A percentile compares a stretch with the other conserved stretches of the same genome.
Conservation (phyloP, 2,888 invertebrate genomes). For the Tipula unca region DNA sequence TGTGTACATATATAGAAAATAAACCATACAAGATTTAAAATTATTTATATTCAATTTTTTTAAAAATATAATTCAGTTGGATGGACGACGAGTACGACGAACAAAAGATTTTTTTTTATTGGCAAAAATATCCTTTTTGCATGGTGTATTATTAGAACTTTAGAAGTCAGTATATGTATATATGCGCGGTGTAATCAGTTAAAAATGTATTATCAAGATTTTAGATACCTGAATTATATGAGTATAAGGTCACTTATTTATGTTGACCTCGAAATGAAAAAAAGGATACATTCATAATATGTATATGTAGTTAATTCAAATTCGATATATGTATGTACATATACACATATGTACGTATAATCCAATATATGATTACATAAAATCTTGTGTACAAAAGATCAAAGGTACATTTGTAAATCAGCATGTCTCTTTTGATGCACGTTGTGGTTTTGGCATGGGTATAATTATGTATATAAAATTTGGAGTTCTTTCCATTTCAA, state of each 20-base stretch:
- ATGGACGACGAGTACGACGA: neutral
- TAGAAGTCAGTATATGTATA: neutral
- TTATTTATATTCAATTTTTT: neutral
- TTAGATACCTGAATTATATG: neutral
- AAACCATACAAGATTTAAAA: neutral
- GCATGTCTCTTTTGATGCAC: neutral
- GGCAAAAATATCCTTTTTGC: too few species aligned
- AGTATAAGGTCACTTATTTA: neutral
- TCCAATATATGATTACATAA: neutral
- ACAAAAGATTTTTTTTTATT: neutral
- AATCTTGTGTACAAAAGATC: neutral
- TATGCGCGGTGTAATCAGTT: neutral
- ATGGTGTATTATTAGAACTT: too few species aligned
- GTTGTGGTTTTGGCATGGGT: neutral
- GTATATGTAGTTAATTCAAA: neutral
- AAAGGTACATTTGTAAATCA: neutral
- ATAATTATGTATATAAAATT: too few species aligned
- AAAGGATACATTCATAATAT: too few species aligned
- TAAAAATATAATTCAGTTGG: neutral
- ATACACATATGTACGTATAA: neutral
- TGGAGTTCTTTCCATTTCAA: too few species aligned
- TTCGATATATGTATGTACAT: neutral
- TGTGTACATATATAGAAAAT: too few species aligned
- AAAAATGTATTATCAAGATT: neutral
- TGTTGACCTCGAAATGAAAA: neutral